A percentile compares a stretch with the other conserved stretches of the same genome.
These are phyloP conservation scores for Hemicordylus capensis DNA, from an alignment of 2,113 vertebrate species.

Conservation along the genomic window DNA sequence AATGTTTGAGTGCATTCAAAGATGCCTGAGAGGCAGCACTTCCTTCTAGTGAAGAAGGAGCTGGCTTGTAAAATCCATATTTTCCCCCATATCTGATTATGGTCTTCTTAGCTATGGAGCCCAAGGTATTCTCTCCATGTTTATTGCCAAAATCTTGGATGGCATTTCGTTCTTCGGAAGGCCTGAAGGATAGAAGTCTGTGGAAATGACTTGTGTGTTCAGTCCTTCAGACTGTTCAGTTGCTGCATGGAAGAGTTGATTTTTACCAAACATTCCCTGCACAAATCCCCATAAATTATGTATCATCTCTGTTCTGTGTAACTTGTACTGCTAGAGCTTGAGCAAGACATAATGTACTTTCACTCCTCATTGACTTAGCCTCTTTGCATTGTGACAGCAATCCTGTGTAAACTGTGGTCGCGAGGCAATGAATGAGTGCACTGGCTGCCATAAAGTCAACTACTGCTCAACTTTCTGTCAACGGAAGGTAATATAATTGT, in stretches of 20 bases:
- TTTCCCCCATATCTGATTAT: background rate
- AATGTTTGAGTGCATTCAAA: no score
- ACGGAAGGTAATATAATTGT: slow-evolving; percentile 81
- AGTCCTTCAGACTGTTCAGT: background rate
- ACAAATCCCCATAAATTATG: background rate
- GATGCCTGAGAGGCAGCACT: background rate
- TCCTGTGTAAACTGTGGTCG: slow-evolving; percentile 95
- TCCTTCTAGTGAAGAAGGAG: background rate
- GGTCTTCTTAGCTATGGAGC: background rate
- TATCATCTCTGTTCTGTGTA: background rate
- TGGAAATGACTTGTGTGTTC: background rate
- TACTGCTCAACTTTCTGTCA: slow-evolving; percentile 99
- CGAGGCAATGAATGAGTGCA: slow-evolving; percentile 91
- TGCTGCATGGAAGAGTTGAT: background rate
- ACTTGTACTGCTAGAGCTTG: background rate
- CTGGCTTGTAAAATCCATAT: background rate
- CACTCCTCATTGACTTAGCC: background rate
- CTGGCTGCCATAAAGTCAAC: slow-evolving; percentile 96
- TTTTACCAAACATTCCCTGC: background rate
- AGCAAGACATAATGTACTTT: background rate
- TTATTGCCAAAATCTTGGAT: background rate
- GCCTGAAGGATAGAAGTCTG: background rate
- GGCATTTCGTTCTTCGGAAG: background rate
- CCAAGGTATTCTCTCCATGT: accelerated
- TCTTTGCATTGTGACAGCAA: slow-evolving; percentile 77